Evolutionary conservation across 2,797 vertebrate species (phyloP).

Genomic region (Synaphobranchus kaupii): DNA sequence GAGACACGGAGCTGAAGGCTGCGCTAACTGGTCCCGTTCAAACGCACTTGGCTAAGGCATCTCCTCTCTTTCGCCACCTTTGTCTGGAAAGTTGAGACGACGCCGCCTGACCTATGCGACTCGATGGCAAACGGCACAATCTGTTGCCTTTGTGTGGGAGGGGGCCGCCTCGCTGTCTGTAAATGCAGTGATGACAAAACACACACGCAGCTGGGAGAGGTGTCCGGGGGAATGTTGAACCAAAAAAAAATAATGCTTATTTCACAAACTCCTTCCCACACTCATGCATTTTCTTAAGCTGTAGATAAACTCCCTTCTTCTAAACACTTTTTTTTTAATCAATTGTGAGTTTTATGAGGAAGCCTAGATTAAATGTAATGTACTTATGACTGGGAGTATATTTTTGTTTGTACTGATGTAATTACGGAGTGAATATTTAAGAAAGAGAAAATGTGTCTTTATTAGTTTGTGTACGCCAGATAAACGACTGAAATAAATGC

Average conservation of each 20-base stretch:
- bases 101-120: constrained; percentile 64
- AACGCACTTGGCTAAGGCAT: background rate
- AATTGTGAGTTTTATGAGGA: constrained; percentile 1
- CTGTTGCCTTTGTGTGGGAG: constrained; percentile 68
- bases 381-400: background rate
- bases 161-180: constrained; percentile 60
- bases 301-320: background rate
- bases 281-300: background rate
- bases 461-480: background rate
- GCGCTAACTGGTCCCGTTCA: background rate
- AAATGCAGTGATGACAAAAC: constrained; percentile 19
- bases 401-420: background rate
- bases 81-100: constrained; percentile 45
- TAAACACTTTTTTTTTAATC: background rate
- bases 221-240: constrained; percentile 35
- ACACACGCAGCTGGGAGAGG: constrained; percentile 10
- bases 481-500: background rate
- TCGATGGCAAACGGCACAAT: constrained; percentile 64
- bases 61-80: constrained; percentile 54
- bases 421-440: background rate
- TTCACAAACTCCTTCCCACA: background rate
- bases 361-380: background rate
- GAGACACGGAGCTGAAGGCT: background rate
- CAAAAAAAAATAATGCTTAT: constrained; percentile 25
- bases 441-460: background rate